These are phyloP conservation scores for Musca vetustissima DNA, from an alignment of 1,140 invertebrate species.

Conservation along the genomic window DNA sequence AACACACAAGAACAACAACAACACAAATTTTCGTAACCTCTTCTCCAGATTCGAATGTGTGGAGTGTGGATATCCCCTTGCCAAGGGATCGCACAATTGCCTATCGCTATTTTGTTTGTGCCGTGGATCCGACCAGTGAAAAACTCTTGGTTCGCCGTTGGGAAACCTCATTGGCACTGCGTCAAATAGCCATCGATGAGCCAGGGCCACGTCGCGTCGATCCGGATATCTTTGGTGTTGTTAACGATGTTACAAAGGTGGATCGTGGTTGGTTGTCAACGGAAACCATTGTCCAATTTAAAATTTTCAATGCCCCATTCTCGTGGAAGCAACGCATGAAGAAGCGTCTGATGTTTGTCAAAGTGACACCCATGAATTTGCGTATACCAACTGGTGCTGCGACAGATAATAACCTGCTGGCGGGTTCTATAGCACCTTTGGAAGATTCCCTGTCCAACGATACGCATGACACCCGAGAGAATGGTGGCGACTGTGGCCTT, in stretches of 20 bases:
- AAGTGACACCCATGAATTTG: constrained; percentile 79
- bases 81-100: constrained; percentile 68
- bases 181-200: constrained; percentile 57
- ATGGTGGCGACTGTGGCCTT: constrained; percentile 57
- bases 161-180: constrained; percentile 79
- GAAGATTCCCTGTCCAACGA: constrained; percentile 64
- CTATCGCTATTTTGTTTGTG: constrained; percentile 79
- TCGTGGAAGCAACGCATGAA: constrained; percentile 78
- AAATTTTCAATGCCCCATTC: constrained; percentile 81
- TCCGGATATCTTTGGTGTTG: constrained; percentile 66
- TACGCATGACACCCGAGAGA: constrained; percentile 59
- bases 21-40: constrained; percentile 16
- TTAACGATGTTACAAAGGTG: constrained; percentile 65
- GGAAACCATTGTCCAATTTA: constrained; percentile 84
- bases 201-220: constrained; percentile 41
- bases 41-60: constrained; percentile 54
- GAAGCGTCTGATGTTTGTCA: constrained; percentile 69
- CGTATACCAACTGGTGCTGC: constrained; percentile 56
- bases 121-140: constrained; percentile 59
- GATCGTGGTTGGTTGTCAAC: constrained; percentile 85
- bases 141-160: constrained; percentile 73
- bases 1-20: constrained; percentile 6
- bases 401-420: constrained; percentile 28
- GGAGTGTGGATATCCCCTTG: constrained; percentile 61
- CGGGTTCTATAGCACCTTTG: constrained; percentile 41